phyloP scores from a whole-genome alignment of 2,797 vertebrate genomes.

The Brotogeris chrysoptera region DNA sequence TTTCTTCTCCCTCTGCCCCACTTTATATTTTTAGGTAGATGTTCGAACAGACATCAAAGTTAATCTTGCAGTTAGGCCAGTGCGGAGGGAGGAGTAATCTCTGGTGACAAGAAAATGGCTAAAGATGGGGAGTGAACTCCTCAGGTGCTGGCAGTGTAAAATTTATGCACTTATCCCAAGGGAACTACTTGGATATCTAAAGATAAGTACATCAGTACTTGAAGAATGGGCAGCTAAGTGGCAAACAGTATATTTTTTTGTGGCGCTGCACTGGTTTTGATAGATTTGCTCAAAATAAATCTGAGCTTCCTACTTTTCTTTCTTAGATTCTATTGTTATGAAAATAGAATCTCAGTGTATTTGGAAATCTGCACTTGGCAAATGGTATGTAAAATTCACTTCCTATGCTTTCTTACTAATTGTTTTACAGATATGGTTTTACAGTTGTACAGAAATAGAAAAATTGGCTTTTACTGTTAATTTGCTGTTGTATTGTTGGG shows the following conservation, averaged over 20 bases:
- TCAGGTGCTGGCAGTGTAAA: background rate
- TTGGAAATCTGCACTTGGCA: background rate
- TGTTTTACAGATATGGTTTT: background rate
- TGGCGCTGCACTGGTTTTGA: background rate
- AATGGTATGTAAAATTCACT: background rate
- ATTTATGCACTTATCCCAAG: background rate
- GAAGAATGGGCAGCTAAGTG: background rate
- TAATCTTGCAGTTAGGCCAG: background rate
- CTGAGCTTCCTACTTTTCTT: background rate
- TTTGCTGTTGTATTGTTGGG: background rate
- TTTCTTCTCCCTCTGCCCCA: background rate
- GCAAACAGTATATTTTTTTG: background rate
- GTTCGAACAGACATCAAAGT: background rate
- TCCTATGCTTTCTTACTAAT: background rate
- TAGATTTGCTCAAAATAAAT: background rate
- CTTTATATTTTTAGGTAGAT: background rate
- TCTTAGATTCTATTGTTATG: background rate
- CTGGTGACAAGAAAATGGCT: background rate
- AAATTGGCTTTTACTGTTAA: background rate
- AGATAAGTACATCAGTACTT: background rate
- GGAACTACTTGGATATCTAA: background rate
- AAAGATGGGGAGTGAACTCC: background rate
- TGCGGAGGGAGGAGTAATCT: background rate
- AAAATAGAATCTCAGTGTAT: background rate
- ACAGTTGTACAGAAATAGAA: background rate